Base-by-base conservation (phyloP, 2,113 vertebrate species). In the Saimiri boliviensis region DNA sequence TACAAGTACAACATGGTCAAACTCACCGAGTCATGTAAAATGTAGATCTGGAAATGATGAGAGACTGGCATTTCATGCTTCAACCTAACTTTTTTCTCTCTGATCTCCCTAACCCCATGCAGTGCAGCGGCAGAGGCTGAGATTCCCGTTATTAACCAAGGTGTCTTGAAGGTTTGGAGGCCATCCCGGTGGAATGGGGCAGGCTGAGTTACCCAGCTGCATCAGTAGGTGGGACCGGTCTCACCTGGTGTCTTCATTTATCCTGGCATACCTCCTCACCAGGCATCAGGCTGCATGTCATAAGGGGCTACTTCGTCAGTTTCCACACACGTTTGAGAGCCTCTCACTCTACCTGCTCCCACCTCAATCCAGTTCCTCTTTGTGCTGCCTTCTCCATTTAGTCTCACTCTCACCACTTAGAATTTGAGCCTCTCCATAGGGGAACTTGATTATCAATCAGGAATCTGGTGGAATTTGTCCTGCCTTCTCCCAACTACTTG, bases 151-250 rank as follows among this genome's bases (percentile, higher is more conserved):
- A 13, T 35, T 37, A 74, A 35, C n/a, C 25, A 21, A 32, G 12
- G 35, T 35, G 52, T 37, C 40, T 63, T 37, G 37, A 21, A n/a
- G 19, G 77, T 35, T 85, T 17, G 0, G 11, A n/a, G 32, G 30
- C 82, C 21, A 30, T 12, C 17, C 30, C n/a, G 30, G 25, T 13
- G 35, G 40, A 76, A 71, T 8, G 47, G 32, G n/a, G 25, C 73
- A 32, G 37, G 23, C n/a, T 93, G 84, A 80, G 45, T 45, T 97
- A 87, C 95, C 47, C 84, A 92, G 27, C 96, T 95, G 95, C 92
- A 85, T 73, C 96, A 97, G 90, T 70, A 98, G 96, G 93, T 89
- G 97, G 96, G 60, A 86, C 37, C 1, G 0, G 45, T 89, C 80
- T 92, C 77, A 84, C 92, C 91, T 88, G 40, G 91, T 17, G 49